Evolutionary conservation across 2,113 vertebrate genomes (phyloP), one percentile per base, ranked within the genome.

Genomic region (Gnathonemus echidnorhynchus): DNA sequence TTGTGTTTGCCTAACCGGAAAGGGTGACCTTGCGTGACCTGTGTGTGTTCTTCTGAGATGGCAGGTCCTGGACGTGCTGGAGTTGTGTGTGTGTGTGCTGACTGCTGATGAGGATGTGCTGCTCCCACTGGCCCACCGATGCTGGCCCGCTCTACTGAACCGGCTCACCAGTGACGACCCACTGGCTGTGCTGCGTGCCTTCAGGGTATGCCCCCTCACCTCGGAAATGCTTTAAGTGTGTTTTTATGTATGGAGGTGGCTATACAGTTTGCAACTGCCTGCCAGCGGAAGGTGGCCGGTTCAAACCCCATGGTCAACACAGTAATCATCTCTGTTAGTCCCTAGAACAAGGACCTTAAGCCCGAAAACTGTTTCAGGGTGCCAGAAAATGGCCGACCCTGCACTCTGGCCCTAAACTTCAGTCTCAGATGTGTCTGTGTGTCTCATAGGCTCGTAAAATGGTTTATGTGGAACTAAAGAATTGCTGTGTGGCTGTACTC

Each of bases 111-210:
- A 96, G 92, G 95, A 97, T 86, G 97, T 97, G 62, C 95, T 99
- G 89, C 96, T 99, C 52, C 98, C 98, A 19, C 93, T 99, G 96
- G 97, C 96, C 90, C 98, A 99, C 89, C 97, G 96, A 66, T 95
- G 94, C 92, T 99, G 98, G 98, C 98, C 97, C 2, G 93, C 97
- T 0, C 97, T 99, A 0, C 94, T 98, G 46, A 94, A 95, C 87
- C 96, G 98, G 89, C 97, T 99, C 92, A 95, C 95, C 2, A 96
- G 91, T 0, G 97, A 99, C 0, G 96, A 98, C 92, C 97, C 98
- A 0, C 93, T 97, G 87, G 97, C 95, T 0, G 96, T 99, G 83
- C 97, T 98, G 91, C 93, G 96, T 93, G 98, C 98, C 92, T 99
- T 99, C 93, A 95, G 96, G 97, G 98, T 99, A 95, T 0, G 49